Conservation (phyloP, 2,797 vertebrate genomes). For the Microctenopoma lineatum region DNA sequence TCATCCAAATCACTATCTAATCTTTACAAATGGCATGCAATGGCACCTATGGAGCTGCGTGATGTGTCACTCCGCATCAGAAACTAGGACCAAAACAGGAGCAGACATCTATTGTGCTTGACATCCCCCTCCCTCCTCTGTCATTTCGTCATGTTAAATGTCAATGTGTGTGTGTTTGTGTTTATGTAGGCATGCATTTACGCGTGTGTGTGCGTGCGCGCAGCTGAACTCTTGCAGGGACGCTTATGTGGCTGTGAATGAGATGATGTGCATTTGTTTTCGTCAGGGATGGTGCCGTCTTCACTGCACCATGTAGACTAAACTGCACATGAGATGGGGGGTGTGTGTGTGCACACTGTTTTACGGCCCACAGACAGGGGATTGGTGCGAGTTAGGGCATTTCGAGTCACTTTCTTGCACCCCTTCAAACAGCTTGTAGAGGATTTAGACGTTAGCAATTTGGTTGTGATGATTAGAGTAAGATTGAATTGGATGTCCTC, state of each 20-base stretch:
- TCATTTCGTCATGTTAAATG: conserved; percentile 67
- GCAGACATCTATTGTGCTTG: conserved; percentile 40
- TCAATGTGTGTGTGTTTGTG: conserved; percentile 39
- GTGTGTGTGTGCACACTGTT: no score
- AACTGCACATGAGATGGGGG: background rate
- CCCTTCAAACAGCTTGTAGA: no score
- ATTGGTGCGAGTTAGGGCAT: no score
- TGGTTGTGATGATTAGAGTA: no score
- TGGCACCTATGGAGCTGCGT: conserved; percentile 42
- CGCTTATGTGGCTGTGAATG: background rate
- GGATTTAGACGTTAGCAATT: no score
- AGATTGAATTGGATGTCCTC: no score
- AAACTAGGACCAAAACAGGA: conserved; percentile 28
- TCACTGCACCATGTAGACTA: background rate
- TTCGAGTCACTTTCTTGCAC: no score
- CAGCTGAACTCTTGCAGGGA: background rate
- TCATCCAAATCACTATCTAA: conserved; percentile 59
- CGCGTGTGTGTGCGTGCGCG: conserved; percentile 19
- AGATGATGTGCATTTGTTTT: conserved; percentile 5
- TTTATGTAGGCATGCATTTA: conserved; percentile 10
- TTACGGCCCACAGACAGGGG: no score
- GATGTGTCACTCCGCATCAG: conserved; percentile 61
- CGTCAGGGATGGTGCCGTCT: no score
- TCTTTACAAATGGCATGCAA: conserved; percentile 61
- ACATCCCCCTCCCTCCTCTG: conserved; percentile 40